These are phyloP conservation scores for Lagopus leucura DNA, from an alignment of 2,113 vertebrate species.

Conservation along the genomic window DNA sequence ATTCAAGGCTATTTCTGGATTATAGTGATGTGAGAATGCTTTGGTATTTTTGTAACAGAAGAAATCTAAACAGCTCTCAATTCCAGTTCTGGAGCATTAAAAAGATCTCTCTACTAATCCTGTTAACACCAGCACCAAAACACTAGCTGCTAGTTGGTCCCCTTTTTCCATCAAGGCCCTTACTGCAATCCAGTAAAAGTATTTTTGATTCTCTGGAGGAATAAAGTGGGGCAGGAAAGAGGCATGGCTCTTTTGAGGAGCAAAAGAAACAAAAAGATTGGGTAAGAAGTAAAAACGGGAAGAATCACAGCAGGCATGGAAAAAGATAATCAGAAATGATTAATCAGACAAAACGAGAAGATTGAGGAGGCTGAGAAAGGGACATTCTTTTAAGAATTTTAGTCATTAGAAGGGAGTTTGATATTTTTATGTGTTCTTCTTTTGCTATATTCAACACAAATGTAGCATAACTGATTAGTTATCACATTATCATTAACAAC, in stretches of 20 bases:
- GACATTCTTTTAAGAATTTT: background rate
- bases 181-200: background rate
- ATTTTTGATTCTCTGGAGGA: background rate
- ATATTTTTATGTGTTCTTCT: background rate
- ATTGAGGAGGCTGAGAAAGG: background rate
- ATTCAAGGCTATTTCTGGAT: background rate
- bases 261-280: background rate
- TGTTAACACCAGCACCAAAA: background rate
- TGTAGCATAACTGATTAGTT: background rate
- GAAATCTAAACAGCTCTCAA: background rate
- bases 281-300: background rate
- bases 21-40: background rate
- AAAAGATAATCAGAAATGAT: background rate
- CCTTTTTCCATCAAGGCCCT: background rate
- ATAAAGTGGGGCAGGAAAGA: background rate
- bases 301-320: background rate
- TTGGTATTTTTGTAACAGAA: background rate
- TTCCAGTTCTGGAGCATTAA: background rate
- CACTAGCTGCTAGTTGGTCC: background rate
- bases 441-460: background rate
- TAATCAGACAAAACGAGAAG: background rate
- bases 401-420: background rate
- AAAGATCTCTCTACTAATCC: background rate
- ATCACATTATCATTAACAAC: background rate
- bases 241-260: background rate